phyloP scores from a whole-genome alignment of 2,797 vertebrate species.

The Australoheros facetus region DNA sequence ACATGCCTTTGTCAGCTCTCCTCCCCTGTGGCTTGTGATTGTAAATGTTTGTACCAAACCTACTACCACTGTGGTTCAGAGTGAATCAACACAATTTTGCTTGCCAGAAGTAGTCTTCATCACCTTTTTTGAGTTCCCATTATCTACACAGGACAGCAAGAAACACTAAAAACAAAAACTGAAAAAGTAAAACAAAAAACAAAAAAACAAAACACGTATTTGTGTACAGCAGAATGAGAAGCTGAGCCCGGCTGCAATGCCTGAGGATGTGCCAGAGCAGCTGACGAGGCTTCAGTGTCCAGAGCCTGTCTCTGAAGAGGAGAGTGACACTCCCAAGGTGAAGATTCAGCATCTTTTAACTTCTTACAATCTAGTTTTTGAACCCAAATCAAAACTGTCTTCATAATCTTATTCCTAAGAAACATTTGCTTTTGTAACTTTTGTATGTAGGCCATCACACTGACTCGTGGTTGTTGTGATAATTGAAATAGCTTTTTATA shows the following conservation, averaged over 20 bases:
- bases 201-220: background rate
- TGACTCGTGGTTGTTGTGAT: background rate
- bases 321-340: constrained; percentile 62
- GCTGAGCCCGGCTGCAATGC: constrained; percentile 41
- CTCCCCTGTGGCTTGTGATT: constrained; percentile 23
- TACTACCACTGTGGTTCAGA: background rate
- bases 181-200: background rate
- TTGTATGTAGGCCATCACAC: background rate
- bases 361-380: background rate
- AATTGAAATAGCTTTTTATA: background rate
- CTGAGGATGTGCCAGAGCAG: constrained; percentile 57
- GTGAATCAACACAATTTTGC: constrained; percentile 8
- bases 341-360: background rate
- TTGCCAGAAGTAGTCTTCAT: constrained; percentile 4
- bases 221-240: constrained; percentile 60
- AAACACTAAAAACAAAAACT: background rate
- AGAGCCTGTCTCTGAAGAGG: constrained; percentile 51
- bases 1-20: constrained; percentile 21
- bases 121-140: background rate
- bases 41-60: constrained; percentile 8
- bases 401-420: background rate
- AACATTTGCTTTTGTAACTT: background rate
- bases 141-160: background rate
- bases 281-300: constrained; percentile 52
- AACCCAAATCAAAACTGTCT: background rate